Evolutionary conservation across 2,797 vertebrate species (phyloP), one percentile per base, ranked within the genome.

Genomic region (Neomorphus geoffroyi): DNA sequence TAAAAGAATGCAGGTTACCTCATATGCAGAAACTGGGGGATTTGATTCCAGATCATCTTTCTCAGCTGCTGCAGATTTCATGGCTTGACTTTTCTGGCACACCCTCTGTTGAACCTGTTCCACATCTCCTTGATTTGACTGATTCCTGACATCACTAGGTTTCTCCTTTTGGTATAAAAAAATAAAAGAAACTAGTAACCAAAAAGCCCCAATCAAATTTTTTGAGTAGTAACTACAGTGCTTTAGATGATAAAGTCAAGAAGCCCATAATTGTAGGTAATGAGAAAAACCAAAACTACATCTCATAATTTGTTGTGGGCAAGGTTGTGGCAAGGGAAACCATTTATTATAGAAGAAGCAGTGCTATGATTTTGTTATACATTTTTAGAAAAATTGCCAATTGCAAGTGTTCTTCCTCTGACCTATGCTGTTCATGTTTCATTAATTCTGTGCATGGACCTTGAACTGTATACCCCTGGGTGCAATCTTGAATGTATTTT

Each of bases 181-280:
- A 93, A 86, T n/a, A 72, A 80, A 95, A 86, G 33, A 74, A 95
- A 90, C 67, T 65, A 95, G 80, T 91, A 91, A 97, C 33, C 39
- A 81, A 79, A 95, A 83, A 71, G 37, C 19, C 58, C 37, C 27
- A 71, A 90, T 94, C 73, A 94, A 87, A 96, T 32, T 61, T 50
- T 22, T 21, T 6, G 26, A 78, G 30, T 16, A 51, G 77, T 72
- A 92, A 94, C 94, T 86, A 88, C 33, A 93, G 54, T 70, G 50
- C 61, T 82, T 33, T 33, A 82, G 87, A 85, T 64, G 80, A 94
- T 70, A 79, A 92, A 82, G 61, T 79, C 84, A 88, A 24, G 7
- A 96, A 96, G 50, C 51, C 81, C 15, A 18, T 79, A 86, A 95
- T 96, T 93, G 90, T 1, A 93, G 69, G 58, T 48, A 94, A 82